phyloP scores from a whole-genome alignment of 2,113 vertebrate species.

The Bolborhynchus lineola region DNA sequence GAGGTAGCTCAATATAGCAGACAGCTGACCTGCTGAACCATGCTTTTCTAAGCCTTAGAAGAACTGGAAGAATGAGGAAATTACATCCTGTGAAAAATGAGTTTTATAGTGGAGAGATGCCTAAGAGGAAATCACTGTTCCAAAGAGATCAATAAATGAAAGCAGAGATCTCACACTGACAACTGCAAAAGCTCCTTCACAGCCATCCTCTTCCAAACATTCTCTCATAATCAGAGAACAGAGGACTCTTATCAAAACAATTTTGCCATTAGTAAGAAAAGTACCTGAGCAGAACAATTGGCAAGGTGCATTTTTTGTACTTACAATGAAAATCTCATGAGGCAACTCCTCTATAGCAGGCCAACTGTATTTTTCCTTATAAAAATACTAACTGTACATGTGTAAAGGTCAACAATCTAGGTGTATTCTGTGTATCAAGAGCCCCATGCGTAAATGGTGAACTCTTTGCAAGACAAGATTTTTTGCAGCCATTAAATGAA shows the following conservation, averaged over 20 bases:
- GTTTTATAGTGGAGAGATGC: not conserved
- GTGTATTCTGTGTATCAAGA: not conserved
- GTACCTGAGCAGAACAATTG: not conserved
- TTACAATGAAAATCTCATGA: not conserved
- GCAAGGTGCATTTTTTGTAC: not conserved
- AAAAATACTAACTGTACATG: not conserved
- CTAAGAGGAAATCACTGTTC: not conserved
- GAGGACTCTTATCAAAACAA: not conserved
- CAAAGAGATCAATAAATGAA: not conserved
- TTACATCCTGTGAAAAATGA: not conserved
- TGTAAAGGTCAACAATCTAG: not conserved
- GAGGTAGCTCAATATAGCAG: not conserved
- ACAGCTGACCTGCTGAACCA: not conserved
- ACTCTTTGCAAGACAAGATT: not conserved
- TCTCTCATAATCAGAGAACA: not conserved
- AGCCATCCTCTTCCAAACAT: not conserved
- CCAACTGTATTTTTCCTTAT: not conserved
- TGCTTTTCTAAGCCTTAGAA: not conserved
- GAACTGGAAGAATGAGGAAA: not conserved
- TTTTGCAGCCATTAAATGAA: not conserved
- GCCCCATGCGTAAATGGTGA: rapidly evolving
- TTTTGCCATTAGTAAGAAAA: not conserved
- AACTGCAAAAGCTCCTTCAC: not conserved
- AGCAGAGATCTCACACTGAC: not conserved
- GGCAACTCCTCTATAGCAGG: not conserved